phyloP scores from a whole-genome alignment of 2,113 vertebrate genomes.

The Caloenas nicobarica region DNA sequence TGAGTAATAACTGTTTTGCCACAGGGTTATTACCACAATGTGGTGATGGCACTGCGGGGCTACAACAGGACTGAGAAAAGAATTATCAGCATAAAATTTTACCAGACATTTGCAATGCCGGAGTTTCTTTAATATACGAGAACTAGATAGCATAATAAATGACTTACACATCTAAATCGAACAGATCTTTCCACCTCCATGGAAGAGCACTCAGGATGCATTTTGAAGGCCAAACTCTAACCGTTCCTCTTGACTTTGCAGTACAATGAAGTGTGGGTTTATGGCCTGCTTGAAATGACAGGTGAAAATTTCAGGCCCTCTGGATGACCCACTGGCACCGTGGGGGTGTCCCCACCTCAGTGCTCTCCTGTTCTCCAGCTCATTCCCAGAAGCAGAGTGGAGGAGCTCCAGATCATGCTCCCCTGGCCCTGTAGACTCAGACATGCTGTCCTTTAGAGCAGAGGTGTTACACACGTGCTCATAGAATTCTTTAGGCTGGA shows the following conservation, averaged over 20 bases:
- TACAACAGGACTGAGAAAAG: not conserved
- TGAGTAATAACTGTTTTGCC: not conserved
- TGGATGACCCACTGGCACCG: not conserved
- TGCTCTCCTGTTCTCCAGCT: not conserved
- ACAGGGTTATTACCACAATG: not conserved
- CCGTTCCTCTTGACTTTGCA: not conserved
- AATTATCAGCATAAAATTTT: not conserved
- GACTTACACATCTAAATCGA: not conserved
- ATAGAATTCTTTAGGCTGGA: not conserved
- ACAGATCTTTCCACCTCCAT: not conserved
- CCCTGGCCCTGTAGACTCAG: not conserved
- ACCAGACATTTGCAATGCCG: not conserved
- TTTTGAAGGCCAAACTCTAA: not conserved
- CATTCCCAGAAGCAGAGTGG: not conserved
- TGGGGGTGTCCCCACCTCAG: not conserved
- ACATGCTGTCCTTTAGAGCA: not conserved
- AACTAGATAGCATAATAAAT: not conserved
- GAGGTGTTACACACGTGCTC: not conserved
- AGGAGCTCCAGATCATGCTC: not conserved
- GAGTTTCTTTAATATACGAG: not conserved
- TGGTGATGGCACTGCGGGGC: not conserved
- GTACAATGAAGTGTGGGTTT: not conserved
- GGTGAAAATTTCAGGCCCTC: not conserved
- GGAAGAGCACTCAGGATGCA: fast-evolving
- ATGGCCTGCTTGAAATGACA: not conserved